phyloP scores from a whole-genome alignment of 53 echinoderm and acorn worm genomes.

The Echinometra lucunter region DNA sequence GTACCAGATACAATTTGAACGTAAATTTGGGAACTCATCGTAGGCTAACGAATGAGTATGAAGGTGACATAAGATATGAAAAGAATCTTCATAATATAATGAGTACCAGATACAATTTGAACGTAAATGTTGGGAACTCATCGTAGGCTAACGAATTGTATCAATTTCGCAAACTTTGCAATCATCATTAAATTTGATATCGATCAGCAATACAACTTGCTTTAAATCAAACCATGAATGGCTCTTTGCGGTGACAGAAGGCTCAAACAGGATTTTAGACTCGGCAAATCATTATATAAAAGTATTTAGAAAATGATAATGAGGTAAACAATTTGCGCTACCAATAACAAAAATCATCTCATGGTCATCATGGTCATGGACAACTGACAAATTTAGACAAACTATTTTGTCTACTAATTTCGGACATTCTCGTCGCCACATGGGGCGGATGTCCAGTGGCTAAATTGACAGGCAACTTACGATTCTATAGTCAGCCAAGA shows the following conservation, averaged over 20 bases:
- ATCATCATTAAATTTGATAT: too few species aligned
- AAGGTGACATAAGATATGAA: too few species aligned
- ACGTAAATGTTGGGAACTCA: too few species aligned
- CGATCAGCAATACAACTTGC: too few species aligned
- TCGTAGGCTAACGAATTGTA: too few species aligned
- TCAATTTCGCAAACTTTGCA: too few species aligned
- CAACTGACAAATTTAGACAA: not conserved
- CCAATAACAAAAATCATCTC: too few species aligned
- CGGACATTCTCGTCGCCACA: not conserved
- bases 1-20: too few species aligned
- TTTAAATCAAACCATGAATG: not conserved
- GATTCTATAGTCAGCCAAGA: not conserved
- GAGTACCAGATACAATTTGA: too few species aligned
- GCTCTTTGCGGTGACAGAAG: not conserved
- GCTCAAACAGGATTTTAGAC: not conserved
- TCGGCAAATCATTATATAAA: not conserved
- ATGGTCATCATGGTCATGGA: not conserved
- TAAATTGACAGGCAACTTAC: not conserved
- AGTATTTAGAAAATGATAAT: not conserved
- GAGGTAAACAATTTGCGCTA: not conserved
- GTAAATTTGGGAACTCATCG: too few species aligned
- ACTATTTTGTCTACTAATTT: not conserved
- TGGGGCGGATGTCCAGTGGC: not conserved
- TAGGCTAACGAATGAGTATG: too few species aligned
- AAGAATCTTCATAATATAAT: too few species aligned